A percentile compares a stretch with the other conserved stretches of the same genome.
These are phyloP conservation scores for Nothoprocta pentlandii DNA, from an alignment of 2,113 vertebrate species.

Conservation along the genomic window DNA sequence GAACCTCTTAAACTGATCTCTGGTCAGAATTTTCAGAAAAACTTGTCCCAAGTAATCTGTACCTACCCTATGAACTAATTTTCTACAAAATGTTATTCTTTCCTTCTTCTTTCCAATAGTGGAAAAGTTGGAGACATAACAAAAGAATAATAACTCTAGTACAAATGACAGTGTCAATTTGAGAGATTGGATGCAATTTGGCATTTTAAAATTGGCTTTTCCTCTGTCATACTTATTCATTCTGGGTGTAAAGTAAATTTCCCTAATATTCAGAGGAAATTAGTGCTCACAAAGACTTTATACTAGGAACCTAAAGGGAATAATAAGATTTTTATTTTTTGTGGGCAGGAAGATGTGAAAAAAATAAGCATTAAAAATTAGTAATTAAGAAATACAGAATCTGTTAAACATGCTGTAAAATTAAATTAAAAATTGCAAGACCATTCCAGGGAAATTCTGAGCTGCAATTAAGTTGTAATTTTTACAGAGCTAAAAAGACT, in stretches of 20 bases:
- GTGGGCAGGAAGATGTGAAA: not conserved
- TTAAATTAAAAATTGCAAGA: slow-evolving; percentile 22
- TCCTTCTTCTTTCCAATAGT: not conserved
- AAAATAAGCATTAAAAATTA: not conserved
- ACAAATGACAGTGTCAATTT: not conserved
- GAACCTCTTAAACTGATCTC: not conserved
- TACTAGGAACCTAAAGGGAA: not conserved
- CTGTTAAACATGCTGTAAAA: slow-evolving; percentile 7
- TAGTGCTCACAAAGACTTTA: not conserved
- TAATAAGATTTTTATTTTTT: not conserved
- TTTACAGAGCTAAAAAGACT: not conserved
- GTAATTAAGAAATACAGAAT: slow-evolving; percentile 6
- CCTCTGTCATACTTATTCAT: not conserved
- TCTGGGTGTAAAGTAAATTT: not conserved
- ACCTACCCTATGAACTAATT: not conserved
- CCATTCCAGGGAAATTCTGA: not conserved
- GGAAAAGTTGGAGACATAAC: not conserved
- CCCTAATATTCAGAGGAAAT: not conserved
- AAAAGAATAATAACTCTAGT: not conserved
- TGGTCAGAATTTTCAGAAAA: not conserved
- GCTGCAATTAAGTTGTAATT: not conserved
- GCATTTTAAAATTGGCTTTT: not conserved
- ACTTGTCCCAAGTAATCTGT: not conserved
- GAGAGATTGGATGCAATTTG: not conserved
- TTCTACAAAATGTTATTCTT: not conserved